Evolutionary conservation across 2,888 invertebrate species (phyloP).

Genomic region (Emmelina monodactyla): DNA sequence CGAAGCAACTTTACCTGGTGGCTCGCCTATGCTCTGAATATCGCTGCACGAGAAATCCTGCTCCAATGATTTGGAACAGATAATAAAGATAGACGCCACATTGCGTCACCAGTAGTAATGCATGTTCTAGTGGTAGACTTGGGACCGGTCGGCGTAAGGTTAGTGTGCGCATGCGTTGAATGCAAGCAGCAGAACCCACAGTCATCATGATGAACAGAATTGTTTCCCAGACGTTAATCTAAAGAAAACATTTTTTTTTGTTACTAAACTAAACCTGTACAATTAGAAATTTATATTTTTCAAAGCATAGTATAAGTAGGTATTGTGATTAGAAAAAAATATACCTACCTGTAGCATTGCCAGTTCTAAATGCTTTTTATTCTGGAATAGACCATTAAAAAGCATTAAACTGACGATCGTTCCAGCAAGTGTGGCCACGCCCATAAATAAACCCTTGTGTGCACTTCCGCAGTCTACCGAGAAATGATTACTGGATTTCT

Average conservation of each 20-base stretch:
- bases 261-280: too few relatives aligned
- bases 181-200: slow-evolving; percentile 43
- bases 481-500: slow-evolving; percentile 61
- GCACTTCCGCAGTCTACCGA: slow-evolving; percentile 79
- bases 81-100: slow-evolving; percentile 82
- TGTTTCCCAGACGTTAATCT: slow-evolving; percentile 68
- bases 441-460: slow-evolving; percentile 72
- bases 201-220: slow-evolving; percentile 50
- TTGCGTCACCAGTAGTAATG: slow-evolving; percentile 78
- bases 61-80: slow-evolving; percentile 79
- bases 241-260: too few relatives aligned
- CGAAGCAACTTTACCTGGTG: too few relatives aligned
- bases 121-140: slow-evolving; percentile 69
- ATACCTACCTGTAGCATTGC: slow-evolving; percentile 67
- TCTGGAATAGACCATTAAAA: slow-evolving; percentile 72
- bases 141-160: slow-evolving; percentile 36
- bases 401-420: slow-evolving; percentile 75
- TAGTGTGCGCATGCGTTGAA: slow-evolving; percentile 45
- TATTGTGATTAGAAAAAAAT: too few relatives aligned
- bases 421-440: slow-evolving; percentile 72
- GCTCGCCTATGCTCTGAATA: slow-evolving; percentile 40
- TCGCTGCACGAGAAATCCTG: slow-evolving; percentile 62
- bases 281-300: neutral
- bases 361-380: slow-evolving; percentile 56
- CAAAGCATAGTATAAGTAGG: slow-evolving; percentile 3